Evolutionary conservation across 2,797 vertebrate genomes (phyloP).

Genomic region (Tokudaia tokunoshimensis): DNA sequence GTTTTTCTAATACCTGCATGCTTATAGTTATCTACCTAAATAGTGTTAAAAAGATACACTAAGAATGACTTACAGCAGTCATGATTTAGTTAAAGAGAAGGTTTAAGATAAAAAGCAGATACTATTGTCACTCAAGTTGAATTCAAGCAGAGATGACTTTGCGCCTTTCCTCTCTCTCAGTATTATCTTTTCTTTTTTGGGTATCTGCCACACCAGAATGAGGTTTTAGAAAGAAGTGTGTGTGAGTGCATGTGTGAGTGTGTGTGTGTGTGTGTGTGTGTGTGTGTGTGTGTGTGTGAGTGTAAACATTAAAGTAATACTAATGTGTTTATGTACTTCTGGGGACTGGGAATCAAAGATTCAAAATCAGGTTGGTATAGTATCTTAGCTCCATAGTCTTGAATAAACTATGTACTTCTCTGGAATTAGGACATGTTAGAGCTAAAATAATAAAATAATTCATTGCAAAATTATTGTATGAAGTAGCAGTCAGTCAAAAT

Average conservation of each 20-base stretch:
- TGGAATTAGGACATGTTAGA: neutral
- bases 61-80: neutral
- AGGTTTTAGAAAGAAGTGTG: neutral
- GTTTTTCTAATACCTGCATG: neutral
- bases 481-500: conserved; percentile 29
- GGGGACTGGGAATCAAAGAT: neutral
- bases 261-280: neutral
- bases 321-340: neutral
- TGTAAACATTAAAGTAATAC: neutral
- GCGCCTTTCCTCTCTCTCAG: neutral
- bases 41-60: neutral
- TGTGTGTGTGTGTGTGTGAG: neutral
- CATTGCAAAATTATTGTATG: neutral
- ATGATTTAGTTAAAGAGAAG: neutral
- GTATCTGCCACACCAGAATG: neutral
- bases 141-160: neutral
- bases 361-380: neutral
- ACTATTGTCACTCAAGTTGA: neutral
- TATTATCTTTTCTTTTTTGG: neutral
- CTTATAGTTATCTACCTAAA: neutral
- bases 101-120: neutral
- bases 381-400: neutral
- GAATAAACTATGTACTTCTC: neutral
- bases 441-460: conserved; percentile 20
- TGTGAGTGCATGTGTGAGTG: neutral